Base-by-base conservation (phyloP, 1,140 invertebrate species). In the Sycobia sp. region DNA sequence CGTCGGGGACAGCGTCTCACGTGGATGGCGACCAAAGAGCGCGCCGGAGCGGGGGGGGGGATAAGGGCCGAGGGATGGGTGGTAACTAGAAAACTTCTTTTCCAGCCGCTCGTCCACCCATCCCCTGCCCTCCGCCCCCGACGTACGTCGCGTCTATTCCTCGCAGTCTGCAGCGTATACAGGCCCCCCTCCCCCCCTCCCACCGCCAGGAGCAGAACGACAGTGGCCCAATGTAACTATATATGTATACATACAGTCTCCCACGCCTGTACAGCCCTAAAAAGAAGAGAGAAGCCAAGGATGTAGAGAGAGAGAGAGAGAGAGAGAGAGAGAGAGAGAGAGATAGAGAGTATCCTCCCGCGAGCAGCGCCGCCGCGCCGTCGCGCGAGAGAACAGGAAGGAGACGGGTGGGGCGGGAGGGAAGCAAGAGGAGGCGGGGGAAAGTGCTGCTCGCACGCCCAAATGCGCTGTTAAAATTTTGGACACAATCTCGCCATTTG, bases 381-480 rank as follows among this genome's bases (percentile, higher is more conserved):
- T n/a, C n/a, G n/a, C n/a, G n/a, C n/a, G n/a, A n/a, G n/a, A n/a
- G n/a, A n/a, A n/a, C n/a, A n/a, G n/a, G n/a, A n/a, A n/a, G n/a
- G n/a, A n/a, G n/a, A n/a, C n/a, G n/a, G n/a, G n/a, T n/a, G 11
- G 4, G 16, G 36, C 16, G 38, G 14, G 16, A 27, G n/a, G n/a
- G n/a, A n/a, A n/a, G n/a, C n/a, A n/a, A n/a, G 10, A 23, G 20
- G 25, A 65, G 55, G 63, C 62, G 67, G 72, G 22, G 7, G 20
- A 34, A 34, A 69, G 65, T 67, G 69, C 60, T 74, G 77, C 74
- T 76, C 76, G 75, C 77, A 78, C 76, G 73, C 71, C 78, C 74
- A 82, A 82, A 83, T 83, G 78, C 74, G 80, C 78, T 80, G 77
- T 82, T 83, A 83, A 82, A 82, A 82, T 83, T 82, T 83, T 81